Conservation (phyloP, 2,113 vertebrate species). For the Australoheros scitulus region DNA sequence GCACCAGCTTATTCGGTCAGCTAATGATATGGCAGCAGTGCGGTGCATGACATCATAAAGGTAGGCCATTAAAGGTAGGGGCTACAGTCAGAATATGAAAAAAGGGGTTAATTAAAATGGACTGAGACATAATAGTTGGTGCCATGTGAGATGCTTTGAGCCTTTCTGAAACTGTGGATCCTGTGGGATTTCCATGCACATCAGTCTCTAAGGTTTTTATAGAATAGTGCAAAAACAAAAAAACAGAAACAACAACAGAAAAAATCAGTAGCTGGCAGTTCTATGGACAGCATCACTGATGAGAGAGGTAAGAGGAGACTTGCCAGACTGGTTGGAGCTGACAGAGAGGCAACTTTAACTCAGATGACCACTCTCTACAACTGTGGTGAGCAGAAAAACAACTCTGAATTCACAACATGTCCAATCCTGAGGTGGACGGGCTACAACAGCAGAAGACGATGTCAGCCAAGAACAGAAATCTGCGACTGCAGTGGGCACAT, state of each 20-base stretch:
- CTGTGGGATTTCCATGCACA: background rate
- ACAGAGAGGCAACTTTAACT: background rate
- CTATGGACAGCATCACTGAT: background rate
- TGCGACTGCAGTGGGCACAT: background rate
- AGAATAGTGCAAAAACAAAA: background rate
- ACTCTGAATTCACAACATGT: constrained; percentile 6
- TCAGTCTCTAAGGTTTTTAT: background rate
- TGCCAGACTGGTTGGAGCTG: constrained; percentile 7
- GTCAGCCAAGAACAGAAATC: constrained; percentile 10
- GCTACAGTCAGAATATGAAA: background rate
- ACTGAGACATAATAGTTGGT: background rate
- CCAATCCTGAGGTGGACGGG: background rate
- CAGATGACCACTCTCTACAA: background rate
- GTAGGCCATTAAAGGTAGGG: background rate
- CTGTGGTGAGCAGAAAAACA: background rate
- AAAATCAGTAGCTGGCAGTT: background rate
- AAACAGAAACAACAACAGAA: background rate
- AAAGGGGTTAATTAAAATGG: background rate
- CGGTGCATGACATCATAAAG: background rate
- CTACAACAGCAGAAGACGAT: background rate
- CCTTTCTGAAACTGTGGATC: background rate
- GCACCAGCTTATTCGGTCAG: background rate
- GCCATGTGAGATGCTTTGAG: background rate
- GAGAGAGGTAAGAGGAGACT: constrained; percentile 1
- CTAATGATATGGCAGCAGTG: background rate